Evolutionary conservation across 2,113 vertebrate species (phyloP).

Genomic region (Camarhynchus parvulus): DNA sequence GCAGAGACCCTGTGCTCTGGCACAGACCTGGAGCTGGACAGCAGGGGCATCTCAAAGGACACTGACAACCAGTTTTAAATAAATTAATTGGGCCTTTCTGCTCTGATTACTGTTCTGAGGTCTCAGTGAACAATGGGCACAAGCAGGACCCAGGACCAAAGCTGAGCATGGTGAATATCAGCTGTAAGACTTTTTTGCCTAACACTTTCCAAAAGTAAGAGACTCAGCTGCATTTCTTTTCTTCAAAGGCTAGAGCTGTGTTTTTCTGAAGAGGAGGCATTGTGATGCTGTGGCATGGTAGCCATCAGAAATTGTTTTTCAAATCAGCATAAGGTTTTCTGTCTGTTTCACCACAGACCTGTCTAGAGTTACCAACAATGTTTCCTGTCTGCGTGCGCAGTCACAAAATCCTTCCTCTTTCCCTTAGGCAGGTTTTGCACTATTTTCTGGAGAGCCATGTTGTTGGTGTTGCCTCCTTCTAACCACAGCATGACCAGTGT

Average conservation of each 20-base stretch:
- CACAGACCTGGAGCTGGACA: not conserved
- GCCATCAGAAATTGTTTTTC: not conserved
- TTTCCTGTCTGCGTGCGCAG: not conserved
- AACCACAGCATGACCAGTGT: not conserved
- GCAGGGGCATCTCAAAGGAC: not conserved
- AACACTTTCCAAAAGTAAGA: not conserved
- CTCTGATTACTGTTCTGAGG: not conserved
- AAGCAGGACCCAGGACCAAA: not conserved
- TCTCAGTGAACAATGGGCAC: not conserved
- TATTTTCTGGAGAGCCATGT: not conserved
- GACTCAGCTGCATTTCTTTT: not conserved
- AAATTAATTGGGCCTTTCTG: not conserved
- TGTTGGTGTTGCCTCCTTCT: not conserved
- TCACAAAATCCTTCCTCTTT: not conserved
- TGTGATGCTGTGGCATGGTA: not conserved
- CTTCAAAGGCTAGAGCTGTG: not conserved
- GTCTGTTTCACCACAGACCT: not conserved
- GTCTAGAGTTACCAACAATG: not conserved
- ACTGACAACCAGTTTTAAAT: not conserved
- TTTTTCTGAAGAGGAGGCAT: not conserved
- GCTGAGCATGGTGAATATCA: not conserved
- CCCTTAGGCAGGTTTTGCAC: not conserved
- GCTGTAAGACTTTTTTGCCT: not conserved
- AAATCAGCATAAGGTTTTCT: rapidly evolving
- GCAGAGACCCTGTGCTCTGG: rapidly evolving